phyloP scores from a whole-genome alignment of 2,113 vertebrate species.

The Tragelaphus imberbis region DNA sequence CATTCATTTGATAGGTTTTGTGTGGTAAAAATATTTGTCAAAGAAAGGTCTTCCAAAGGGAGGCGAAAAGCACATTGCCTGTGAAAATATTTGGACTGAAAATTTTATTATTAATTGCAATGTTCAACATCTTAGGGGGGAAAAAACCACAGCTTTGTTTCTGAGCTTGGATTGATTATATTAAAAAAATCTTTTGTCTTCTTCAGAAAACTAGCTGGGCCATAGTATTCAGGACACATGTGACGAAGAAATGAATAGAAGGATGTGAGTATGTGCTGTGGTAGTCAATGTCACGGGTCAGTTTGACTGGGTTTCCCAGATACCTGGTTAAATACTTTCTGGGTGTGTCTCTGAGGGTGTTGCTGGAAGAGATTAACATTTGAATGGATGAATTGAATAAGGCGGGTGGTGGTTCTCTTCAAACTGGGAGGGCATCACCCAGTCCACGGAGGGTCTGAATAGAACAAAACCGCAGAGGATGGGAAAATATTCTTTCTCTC shows the following conservation, averaged over 20 bases:
- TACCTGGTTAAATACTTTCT: background rate
- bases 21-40: background rate
- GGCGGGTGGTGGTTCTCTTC: background rate
- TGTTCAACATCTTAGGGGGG: background rate
- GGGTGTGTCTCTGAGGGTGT: background rate
- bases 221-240: background rate
- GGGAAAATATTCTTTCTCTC: background rate
- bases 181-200: background rate
- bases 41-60: background rate
- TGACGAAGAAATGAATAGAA: background rate
- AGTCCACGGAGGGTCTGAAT: background rate
- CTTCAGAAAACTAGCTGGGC: background rate
- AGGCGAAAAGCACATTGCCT: background rate
- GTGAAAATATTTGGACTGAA: background rate
- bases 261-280: accelerated
- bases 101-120: background rate
- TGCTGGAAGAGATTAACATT: background rate
- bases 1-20: background rate
- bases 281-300: too few species aligned
- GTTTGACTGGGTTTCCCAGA: background rate
- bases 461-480: background rate
- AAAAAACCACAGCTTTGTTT: background rate
- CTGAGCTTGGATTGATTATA: background rate
- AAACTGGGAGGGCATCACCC: background rate
- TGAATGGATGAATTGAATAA: background rate